phyloP scores from a whole-genome alignment of 1,140 invertebrate species.

The Drosophila micromelanica region DNA sequence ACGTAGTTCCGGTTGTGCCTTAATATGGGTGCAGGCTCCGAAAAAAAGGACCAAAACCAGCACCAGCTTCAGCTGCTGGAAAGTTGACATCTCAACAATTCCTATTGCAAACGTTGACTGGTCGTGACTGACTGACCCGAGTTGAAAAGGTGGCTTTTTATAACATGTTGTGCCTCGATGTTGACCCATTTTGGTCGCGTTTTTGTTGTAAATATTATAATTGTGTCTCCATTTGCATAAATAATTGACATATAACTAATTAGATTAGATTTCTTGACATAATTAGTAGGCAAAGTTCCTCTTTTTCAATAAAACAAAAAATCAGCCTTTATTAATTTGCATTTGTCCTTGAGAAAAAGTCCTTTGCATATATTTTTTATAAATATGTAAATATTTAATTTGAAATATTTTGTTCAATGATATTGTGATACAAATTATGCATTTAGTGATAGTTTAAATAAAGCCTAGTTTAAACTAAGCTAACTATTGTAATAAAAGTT shows the following conservation, averaged over 20 bases:
- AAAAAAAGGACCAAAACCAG: neutral
- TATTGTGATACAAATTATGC: too few relatives aligned
- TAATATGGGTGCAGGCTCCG: neutral
- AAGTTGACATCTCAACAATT: constrained; percentile 1
- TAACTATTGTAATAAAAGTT: too few relatives aligned
- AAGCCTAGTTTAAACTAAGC: too few relatives aligned
- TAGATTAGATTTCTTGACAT: neutral
- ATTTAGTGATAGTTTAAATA: too few relatives aligned
- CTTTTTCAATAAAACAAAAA: neutral
- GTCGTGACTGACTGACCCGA: constrained; percentile 14
- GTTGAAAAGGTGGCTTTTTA: constrained; percentile 9
- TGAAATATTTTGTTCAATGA: too few relatives aligned
- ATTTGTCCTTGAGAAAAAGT: neutral
- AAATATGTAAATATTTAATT: too few relatives aligned
- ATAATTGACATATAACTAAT: constrained; percentile 17
- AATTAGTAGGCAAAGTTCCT: neutral
- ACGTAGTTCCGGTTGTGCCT: constrained; percentile 8
- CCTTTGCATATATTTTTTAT: too few relatives aligned
- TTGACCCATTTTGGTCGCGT: too few relatives aligned
- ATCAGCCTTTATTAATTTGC: neutral
- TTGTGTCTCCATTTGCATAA: constrained; percentile 31
- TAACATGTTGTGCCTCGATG: constrained; percentile 6
- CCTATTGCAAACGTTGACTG: neutral
- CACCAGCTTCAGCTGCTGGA: neutral
- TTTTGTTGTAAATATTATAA: constrained; percentile 4